Percentiles rank a stretch among this genome's conserved stretches.
These are phyloP conservation scores for Microctenopoma lineatum DNA, from an alignment of 2,797 vertebrate genomes.

Conservation along the genomic window DNA sequence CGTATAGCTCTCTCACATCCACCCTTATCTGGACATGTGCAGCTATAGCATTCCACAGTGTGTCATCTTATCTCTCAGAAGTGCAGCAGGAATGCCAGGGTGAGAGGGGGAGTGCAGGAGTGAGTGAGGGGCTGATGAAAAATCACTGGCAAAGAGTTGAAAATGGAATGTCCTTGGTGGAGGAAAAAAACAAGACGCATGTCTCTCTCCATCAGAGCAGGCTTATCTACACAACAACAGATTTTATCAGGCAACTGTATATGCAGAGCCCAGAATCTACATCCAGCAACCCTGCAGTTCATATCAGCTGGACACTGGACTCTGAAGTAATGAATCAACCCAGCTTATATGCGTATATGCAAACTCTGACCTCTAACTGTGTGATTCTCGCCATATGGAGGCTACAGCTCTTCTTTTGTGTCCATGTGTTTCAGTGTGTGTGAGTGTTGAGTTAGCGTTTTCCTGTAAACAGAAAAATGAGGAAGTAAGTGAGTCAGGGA, in stretches of 20 bases:
- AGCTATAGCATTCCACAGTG: slow-evolving; percentile 67
- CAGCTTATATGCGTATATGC: not conserved
- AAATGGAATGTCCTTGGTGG: slow-evolving; percentile 55
- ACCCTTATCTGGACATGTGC: slow-evolving; percentile 68
- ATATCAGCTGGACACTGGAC: not conserved
- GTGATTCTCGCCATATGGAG: slow-evolving; percentile 15
- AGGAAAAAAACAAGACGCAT: slow-evolving; percentile 17
- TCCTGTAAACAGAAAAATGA: slow-evolving; percentile 57
- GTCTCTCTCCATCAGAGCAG: slow-evolving; percentile 28
- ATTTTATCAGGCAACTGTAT: slow-evolving; percentile 33
- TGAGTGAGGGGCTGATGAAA: slow-evolving; percentile 62
- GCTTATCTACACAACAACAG: slow-evolving; percentile 28
- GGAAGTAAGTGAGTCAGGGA: not conserved
- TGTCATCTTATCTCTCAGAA: slow-evolving; percentile 74
- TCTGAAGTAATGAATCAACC: not conserved
- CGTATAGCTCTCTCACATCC: slow-evolving; percentile 10
- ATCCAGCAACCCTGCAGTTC: not conserved
- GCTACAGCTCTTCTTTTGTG: slow-evolving; percentile 21
- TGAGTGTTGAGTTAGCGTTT: slow-evolving; percentile 38
- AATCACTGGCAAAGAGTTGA: slow-evolving; percentile 54
- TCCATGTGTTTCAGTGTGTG: slow-evolving; percentile 18
- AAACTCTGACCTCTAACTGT: slow-evolving; percentile 24
- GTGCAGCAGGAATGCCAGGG: slow-evolving; percentile 69
- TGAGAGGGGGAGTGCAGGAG: slow-evolving; percentile 38
- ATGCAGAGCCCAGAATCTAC: not conserved